Evolutionary conservation across 2,888 invertebrate species (phyloP), one percentile per base, ranked within the genome.

Genomic region (Apoda limacodes): DNA sequence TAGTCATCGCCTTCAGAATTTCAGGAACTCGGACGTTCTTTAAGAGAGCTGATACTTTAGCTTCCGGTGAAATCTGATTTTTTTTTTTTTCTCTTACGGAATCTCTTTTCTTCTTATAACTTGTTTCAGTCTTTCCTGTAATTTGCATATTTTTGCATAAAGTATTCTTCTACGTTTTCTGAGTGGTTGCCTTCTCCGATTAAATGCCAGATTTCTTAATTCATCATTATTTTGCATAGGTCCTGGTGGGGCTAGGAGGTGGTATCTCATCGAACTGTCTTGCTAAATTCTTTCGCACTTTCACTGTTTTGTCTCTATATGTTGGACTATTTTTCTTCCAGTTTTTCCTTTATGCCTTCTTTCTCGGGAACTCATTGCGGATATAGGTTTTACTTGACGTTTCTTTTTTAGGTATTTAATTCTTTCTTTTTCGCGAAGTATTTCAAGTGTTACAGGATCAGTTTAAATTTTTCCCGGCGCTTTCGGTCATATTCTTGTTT

Each of bases 101-200:
- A 24, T 38, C 32, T 34, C 34, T 38, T 34, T 38, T 31, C 23
- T 34, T 37, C 35, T 35, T 35, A 29, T 38, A 35, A 35, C 31
- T 30, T 29, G 22, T 34, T 34, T 34, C 25, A 26, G 19, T 17
- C 24, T 39, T 38, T 38, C 30, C 30, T 38, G 24, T 38, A 38
- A 32, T 26, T 32, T 34, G 29, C 29, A 28, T 32, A 39, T 35
- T 35, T 24, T 35, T 28, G 38, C 33, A 37, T 39, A 35, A 35
- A 35, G 32, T 30, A 33, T 39, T 33, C 28, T 35, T 35, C 39
- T 39, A 39, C 39, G 31, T n/a, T n/a, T n/a, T n/a, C n/a, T n/a
- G n/a, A n/a, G n/a, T n/a, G n/a, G n/a, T n/a, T n/a, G n/a, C n/a
- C n/a, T n/a, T n/a, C n/a, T n/a, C n/a, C n/a, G n/a, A n/a, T n/a